Percentiles rank a stretch among this genome's conserved stretches.
Conservation (phyloP, 1,140 invertebrate species). For the Euwallacea similis region DNA sequence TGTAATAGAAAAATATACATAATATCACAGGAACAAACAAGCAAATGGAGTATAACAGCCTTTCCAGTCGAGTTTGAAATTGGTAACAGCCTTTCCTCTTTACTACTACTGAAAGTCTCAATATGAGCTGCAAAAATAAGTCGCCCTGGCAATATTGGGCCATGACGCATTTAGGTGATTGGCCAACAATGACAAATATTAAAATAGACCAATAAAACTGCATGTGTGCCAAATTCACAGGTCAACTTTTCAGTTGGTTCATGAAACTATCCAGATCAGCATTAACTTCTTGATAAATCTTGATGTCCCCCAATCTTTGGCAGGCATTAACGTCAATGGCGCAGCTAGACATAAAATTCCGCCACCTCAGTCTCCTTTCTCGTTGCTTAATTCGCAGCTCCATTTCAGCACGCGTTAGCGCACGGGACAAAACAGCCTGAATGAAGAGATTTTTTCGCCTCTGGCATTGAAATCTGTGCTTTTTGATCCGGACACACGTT, state of each 20-base stretch:
- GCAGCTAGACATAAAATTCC: conserved; percentile 49
- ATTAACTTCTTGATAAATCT: conserved; percentile 45
- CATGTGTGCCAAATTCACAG: background rate
- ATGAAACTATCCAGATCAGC: conserved; percentile 47
- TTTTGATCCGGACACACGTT: conserved; percentile 54
- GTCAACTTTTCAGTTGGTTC: conserved; percentile 33
- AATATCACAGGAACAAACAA: conserved; percentile 46
- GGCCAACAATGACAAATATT: background rate
- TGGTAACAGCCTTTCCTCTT: background rate
- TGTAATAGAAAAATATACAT: conserved; percentile 51
- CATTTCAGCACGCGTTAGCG: conserved; percentile 52
- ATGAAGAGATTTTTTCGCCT: conserved; percentile 54
- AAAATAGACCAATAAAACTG: too few relatives aligned
- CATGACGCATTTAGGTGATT: background rate
- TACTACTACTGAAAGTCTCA: background rate
- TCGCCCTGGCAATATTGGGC: background rate
- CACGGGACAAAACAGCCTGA: conserved; percentile 54
- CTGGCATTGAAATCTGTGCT: conserved; percentile 50
- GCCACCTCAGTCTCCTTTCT: conserved; percentile 53
- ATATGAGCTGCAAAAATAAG: background rate
- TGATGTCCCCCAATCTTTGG: conserved; percentile 26
- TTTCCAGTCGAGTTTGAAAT: background rate
- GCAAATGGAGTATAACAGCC: conserved; percentile 26
- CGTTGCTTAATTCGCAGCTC: conserved; percentile 55
- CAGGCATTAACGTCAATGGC: conserved; percentile 23